Base-by-base conservation (phyloP, 2,888 invertebrate genomes). In the Endomychus coccineus region DNA sequence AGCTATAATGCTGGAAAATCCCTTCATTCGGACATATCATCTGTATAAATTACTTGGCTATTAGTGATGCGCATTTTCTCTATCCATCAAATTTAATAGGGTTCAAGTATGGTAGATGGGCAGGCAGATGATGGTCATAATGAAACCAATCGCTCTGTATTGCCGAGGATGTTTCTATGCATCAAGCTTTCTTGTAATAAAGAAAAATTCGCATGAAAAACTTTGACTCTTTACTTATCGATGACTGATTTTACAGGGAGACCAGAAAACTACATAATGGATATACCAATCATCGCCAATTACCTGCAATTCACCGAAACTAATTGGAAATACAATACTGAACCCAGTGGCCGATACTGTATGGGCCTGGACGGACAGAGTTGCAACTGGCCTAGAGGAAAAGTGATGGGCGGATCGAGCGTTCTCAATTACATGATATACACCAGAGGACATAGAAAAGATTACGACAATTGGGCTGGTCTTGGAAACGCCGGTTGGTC, bases 401-500 rank as follows among this genome's bases (percentile, higher is more conserved):
- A 64, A 52, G 62, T 62, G 0, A 70, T 91, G 2, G 91, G 90
- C 0, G 92, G 92, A 0, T 85, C 85, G 3, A 86, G 86, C 23
- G 87, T 89, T 1, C 68, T 91, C 1, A 91, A 91, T 58, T 87
- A 87, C 21, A 91, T 92, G 91, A 74, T 91, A 1, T 92, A 94
- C 63, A 81, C 91, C 25, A 71, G 94, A 40, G 94, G 94, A 1
- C 91, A 91, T 62, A 73, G 77, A 30, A 70, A 82, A 1, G 92
- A 94, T 61, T 95, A 78, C 59, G 86, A 92, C 61, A 74, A 80
- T 33, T 95, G 94, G 94, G 85, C 83, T 15, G 69, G 73, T 0
- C 67, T 82, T 21, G 92, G 92, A 0, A 90, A 90, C 61, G 71
- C 75, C 0, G 50, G 58, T 25, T 65, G 67, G 62, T 77, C 83